Conservation (phyloP, 2,888 invertebrate genomes). For the Cheilosia soror region DNA sequence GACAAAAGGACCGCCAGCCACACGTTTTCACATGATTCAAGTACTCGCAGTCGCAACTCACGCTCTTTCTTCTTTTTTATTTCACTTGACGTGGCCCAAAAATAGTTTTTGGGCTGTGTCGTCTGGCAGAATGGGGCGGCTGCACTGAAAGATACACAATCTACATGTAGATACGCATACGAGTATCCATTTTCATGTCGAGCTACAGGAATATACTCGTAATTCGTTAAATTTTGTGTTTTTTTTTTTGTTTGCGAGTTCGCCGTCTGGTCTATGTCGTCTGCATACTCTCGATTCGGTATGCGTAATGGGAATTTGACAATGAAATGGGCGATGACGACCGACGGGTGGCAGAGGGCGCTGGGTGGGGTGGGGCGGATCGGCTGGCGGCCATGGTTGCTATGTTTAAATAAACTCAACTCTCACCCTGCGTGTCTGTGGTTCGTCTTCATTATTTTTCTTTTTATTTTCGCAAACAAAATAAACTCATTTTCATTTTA, state of each 20-base stretch:
- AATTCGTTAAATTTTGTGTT: neutral
- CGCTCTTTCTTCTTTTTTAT: neutral
- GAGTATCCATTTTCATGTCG: neutral
- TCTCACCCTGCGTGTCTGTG: slow-evolving; percentile 25
- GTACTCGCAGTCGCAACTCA: neutral
- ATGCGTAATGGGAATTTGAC: slow-evolving; percentile 49
- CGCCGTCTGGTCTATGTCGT: slow-evolving; percentile 71
- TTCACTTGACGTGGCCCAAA: slow-evolving; percentile 30
- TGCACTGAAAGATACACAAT: slow-evolving; percentile 8
- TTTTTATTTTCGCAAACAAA: slow-evolving; percentile 45
- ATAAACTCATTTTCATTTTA: slow-evolving; percentile 55
- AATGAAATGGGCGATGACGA: slow-evolving; percentile 1
- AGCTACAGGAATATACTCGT: neutral
- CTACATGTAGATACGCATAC: slow-evolving; percentile 1
- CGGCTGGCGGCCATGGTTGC: slow-evolving; percentile 1
- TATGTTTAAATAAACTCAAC: slow-evolving; percentile 49
- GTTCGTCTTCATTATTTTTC: slow-evolving; percentile 17
- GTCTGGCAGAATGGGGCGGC: slow-evolving; percentile 28
- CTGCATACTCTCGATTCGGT: slow-evolving; percentile 27
- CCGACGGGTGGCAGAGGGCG: neutral
- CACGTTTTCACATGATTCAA: neutral
- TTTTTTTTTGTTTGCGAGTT: slow-evolving; percentile 45
- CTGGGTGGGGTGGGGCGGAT: too few relatives aligned
- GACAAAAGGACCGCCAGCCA: neutral
- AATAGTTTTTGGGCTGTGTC: slow-evolving; percentile 29